Conservation (phyloP, 2,113 vertebrate genomes). For the Capreolus pygargus region DNA sequence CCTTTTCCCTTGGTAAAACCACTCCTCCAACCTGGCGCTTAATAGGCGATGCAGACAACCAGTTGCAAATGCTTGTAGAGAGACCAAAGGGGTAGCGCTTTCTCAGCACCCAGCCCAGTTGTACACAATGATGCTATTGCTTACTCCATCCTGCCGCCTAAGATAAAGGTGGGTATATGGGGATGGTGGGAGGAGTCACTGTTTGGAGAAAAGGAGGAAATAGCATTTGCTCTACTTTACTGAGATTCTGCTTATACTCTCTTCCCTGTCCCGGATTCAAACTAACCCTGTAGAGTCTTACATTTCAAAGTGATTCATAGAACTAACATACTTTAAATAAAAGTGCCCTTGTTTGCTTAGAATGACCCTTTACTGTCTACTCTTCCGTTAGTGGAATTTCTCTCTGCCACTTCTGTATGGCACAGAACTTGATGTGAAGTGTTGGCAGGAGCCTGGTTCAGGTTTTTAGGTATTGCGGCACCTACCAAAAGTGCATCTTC, state of each 20-base stretch:
- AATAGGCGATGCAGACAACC: background rate
- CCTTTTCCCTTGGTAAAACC: background rate
- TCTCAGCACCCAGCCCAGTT: background rate
- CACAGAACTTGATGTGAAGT: background rate
- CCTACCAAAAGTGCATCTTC: background rate
- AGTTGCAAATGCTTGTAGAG: background rate
- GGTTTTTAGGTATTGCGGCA: background rate
- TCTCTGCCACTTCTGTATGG: background rate
- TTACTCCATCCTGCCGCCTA: background rate
- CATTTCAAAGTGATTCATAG: background rate
- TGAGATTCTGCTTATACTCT: background rate
- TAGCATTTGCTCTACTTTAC: background rate
- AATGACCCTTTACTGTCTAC: background rate
- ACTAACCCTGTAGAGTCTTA: background rate
- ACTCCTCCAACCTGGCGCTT: background rate
- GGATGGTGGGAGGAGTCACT: fast-evolving
- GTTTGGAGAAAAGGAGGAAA: background rate
- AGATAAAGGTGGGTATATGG: fast-evolving
- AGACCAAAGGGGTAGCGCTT: fast-evolving
- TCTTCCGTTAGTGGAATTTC: background rate
- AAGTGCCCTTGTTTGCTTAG: background rate
- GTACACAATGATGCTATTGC: background rate
- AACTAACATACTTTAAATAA: background rate
- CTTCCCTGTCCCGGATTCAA: background rate
- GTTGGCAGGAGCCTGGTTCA: no score